phyloP scores from a whole-genome alignment of 2,113 vertebrate genomes.

The Cynocephalus volans region DNA sequence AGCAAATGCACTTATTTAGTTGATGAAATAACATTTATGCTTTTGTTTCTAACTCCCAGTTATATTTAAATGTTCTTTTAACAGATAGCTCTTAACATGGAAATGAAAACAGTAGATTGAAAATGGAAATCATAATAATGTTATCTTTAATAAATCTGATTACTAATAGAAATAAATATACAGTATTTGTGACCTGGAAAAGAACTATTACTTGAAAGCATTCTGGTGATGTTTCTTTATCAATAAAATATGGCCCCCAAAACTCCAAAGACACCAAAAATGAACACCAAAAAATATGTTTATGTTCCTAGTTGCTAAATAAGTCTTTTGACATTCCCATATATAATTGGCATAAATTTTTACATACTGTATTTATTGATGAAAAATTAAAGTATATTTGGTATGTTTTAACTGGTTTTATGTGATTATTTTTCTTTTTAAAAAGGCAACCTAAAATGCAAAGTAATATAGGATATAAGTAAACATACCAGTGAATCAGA shows the following conservation, averaged over 20 bases:
- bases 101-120: conserved; percentile 11
- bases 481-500: not conserved
- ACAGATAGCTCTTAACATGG: conserved; percentile 16
- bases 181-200: conserved; percentile 20
- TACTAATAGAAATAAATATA: conserved; percentile 33
- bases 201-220: conserved; percentile 35
- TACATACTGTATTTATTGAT: not conserved
- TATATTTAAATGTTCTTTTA: not conserved
- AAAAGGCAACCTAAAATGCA: not conserved
- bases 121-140: conserved; percentile 44
- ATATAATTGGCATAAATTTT: conserved; percentile 25
- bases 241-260: not conserved
- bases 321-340: not conserved
- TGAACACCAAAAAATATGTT: not conserved
- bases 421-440: not conserved
- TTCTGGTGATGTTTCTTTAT: not conserved
- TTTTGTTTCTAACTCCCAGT: conserved; percentile 14
- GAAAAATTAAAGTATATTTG: conserved; percentile 48
- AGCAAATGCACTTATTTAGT: conserved; percentile 52
- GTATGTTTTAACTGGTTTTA: conserved; percentile 17
- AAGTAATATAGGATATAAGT: conserved; percentile 38
- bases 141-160: conserved; percentile 15
- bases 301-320: not conserved
- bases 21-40: conserved; percentile 59
- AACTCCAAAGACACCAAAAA: not conserved